Evolutionary conservation across 2,888 invertebrate genomes (phyloP), one percentile per base, ranked within the genome.

Genomic region (Ophioninae sp.): DNA sequence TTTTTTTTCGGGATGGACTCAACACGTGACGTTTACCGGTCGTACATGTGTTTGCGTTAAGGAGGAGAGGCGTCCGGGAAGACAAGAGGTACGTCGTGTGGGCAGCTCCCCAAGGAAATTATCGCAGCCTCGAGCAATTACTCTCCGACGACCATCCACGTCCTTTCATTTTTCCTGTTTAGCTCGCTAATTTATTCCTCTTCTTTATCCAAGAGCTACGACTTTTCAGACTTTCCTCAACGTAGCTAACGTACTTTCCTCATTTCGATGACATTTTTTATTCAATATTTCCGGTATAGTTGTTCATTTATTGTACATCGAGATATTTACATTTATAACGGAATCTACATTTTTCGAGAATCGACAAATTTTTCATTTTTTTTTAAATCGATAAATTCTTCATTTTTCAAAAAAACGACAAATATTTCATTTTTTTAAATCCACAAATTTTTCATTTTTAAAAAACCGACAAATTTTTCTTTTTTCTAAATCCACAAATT

Each of bases 71-170:
- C 50, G 56, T 67, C 70, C 77, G 37, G 44, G 59, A 67, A 68
- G 74, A 69, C 64, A 79, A 81, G 73, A 84, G 81, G n/a, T n/a
- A n/a, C n/a, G n/a, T 78, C 84, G 79, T 79, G 79, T 81, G 84
- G 84, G 81, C 75, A 76, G 79, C 81, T 84, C 81, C 81, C 84
- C 81, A 73, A 84, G 84, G 84, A 84, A 84, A 84, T 84, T 81
- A 84, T 84, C 81, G 81, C 57, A 79, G 79, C 78, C 44, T 81
- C 78, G 83, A 79, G 79, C 79, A 84, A 84, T 84, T 81, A 84
- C 84, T 84, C 81, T 72, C 78, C 68, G 72, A 72, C 70, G 79
- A 79, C 81, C 81, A 81, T 81, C 56, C 78, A 80, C 77, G 74
- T 70, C 75, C 77, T 68, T 74, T 67, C 59, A 59, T 64, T 78